These are phyloP conservation scores for Andrena bicolor DNA, from an alignment of 2,888 invertebrate species.

Conservation along the genomic window DNA sequence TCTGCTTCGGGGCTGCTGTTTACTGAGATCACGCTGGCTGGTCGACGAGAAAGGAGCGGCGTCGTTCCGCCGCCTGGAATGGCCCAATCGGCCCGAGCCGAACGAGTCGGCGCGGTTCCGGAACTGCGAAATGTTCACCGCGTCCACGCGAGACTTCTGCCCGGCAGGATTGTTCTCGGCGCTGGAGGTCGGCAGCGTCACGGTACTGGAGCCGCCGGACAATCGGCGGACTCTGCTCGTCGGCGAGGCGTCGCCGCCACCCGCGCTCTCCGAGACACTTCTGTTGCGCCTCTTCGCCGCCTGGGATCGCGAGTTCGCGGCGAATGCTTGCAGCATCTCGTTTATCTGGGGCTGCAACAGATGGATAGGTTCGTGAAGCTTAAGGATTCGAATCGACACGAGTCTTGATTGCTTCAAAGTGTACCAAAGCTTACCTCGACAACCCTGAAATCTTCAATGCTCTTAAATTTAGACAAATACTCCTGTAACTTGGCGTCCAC, in stretches of 20 bases:
- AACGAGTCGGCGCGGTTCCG: constrained; percentile 82
- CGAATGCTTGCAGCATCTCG: constrained; percentile 87
- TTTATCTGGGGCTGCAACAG: constrained; percentile 87
- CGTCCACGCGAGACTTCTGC: constrained; percentile 74
- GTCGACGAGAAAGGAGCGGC: constrained; percentile 58
- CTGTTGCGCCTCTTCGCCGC: constrained; percentile 87
- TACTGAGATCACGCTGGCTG: constrained; percentile 75
- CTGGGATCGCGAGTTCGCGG: constrained; percentile 84
- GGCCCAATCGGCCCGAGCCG: constrained; percentile 80
- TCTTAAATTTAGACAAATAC: constrained; percentile 92
- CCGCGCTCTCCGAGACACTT: constrained; percentile 89
- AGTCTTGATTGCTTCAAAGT: too few relatives aligned
- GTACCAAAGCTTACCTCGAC: constrained; percentile 87
- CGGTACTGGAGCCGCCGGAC: constrained; percentile 82
- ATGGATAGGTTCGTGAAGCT: constrained; percentile 1
- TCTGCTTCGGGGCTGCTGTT: constrained; percentile 77
- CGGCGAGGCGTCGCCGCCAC: constrained; percentile 79
- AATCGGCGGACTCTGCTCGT: constrained; percentile 81
- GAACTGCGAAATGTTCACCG: constrained; percentile 78
- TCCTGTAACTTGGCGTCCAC: constrained; percentile 91
- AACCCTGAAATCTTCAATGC: constrained; percentile 95
- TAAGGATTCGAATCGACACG: not conserved
- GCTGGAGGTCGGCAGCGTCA: constrained; percentile 75
- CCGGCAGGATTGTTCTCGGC: constrained; percentile 58
- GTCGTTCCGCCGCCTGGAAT: constrained; percentile 79